phyloP scores from a whole-genome alignment of 2,888 invertebrate species.

The Bimastos eiseni region DNA sequence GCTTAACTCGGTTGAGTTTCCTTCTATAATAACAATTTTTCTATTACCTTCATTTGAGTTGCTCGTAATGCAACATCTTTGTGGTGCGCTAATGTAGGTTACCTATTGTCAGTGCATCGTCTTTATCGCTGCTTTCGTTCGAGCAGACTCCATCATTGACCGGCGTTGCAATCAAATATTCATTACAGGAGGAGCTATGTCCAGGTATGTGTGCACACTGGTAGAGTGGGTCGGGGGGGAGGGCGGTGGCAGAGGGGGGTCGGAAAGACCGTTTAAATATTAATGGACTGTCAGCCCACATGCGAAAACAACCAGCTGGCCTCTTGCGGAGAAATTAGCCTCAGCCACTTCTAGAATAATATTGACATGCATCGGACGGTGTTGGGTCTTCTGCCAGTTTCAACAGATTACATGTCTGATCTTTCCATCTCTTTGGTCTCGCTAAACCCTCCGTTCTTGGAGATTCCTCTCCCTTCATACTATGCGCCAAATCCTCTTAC shows the following conservation, averaged over 20 bases:
- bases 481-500: not conserved
- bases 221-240: not conserved
- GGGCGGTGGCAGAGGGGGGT: not conserved
- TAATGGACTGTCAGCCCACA: not conserved
- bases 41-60: not conserved
- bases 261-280: not conserved
- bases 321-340: not conserved
- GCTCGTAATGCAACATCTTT: not conserved
- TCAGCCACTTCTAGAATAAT: not conserved
- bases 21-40: not conserved
- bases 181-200: not conserved
- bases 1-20: not conserved
- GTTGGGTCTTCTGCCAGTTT: not conserved
- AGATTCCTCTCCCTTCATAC: not conserved
- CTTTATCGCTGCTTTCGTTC: not conserved
- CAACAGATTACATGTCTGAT: not conserved
- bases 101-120: not conserved
- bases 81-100: not conserved
- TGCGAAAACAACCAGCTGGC: not conserved
- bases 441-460: not conserved
- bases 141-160: not conserved
- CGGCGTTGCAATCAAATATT: not conserved
- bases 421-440: not conserved
- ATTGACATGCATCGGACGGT: not conserved
- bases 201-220: not conserved